A percentile compares a stretch with the other conserved stretches of the same genome.
These are phyloP conservation scores for Silurus lanzhouensis DNA, from an alignment of 2,797 vertebrate species.

Conservation along the genomic window DNA sequence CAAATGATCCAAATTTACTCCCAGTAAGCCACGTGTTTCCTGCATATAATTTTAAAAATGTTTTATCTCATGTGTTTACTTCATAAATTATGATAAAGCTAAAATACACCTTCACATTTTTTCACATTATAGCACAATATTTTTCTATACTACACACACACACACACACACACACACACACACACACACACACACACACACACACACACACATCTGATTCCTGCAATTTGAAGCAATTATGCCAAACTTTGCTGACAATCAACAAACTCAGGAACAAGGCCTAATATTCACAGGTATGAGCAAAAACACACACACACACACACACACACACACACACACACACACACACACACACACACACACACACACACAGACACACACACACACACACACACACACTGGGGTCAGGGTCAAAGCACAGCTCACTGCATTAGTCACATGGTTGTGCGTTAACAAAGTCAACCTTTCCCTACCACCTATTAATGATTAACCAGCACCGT, in stretches of 20 bases:
- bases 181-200: slow-evolving; percentile 4
- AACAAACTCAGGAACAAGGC: slow-evolving; percentile 9
- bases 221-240: not conserved
- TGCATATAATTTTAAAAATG: not conserved
- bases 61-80: not conserved
- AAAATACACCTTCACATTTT: not conserved
- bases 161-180: slow-evolving; percentile 27
- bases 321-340: slow-evolving; percentile 29
- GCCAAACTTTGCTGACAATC: slow-evolving; percentile 22
- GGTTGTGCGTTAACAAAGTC: slow-evolving; percentile 58
- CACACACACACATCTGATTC: slow-evolving; percentile 22
- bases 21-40: not conserved
- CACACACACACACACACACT: slow-evolving; percentile 30
- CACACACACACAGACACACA: slow-evolving; percentile 18
- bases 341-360: slow-evolving; percentile 31
- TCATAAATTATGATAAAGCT: not conserved
- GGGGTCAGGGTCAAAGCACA: slow-evolving; percentile 52
- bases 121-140: not conserved
- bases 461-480: slow-evolving; percentile 56
- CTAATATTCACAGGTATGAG: slow-evolving; percentile 12
- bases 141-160: not conserved
- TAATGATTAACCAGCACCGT: slow-evolving; percentile 60
- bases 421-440: slow-evolving; percentile 58
- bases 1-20: not conserved
- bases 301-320: slow-evolving; percentile 15